Conservation (phyloP, 2,113 vertebrate species). For the Proteles cristata region DNA sequence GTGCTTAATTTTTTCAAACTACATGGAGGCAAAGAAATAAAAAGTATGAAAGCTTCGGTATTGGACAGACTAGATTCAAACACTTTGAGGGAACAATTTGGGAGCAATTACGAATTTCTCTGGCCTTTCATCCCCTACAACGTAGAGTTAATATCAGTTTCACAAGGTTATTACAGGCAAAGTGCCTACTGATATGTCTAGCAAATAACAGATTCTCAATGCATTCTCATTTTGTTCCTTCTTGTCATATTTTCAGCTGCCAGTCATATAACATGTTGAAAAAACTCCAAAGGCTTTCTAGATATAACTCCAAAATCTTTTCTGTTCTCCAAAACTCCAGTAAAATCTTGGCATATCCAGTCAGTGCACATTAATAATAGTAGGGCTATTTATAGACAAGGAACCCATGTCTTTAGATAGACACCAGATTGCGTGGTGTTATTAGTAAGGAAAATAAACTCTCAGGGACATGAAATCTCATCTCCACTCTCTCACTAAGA, state of each 20-base stretch:
- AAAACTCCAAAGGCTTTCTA: slow-evolving; percentile 45
- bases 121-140: background rate
- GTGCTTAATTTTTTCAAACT: slow-evolving; percentile 24
- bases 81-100: background rate
- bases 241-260: background rate
- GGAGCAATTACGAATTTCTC: background rate
- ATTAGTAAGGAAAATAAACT: slow-evolving; percentile 1
- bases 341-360: background rate
- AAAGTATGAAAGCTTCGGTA: background rate
- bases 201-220: slow-evolving; percentile 35
- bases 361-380: slow-evolving; percentile 10
- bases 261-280: slow-evolving; percentile 37
- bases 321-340: slow-evolving; percentile 9
- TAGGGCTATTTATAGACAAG: slow-evolving; percentile 49
- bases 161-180: slow-evolving; percentile 18
- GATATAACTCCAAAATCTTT: slow-evolving; percentile 5
- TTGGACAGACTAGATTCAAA: background rate
- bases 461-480: background rate
- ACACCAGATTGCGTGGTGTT: background rate
- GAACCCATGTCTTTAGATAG: background rate
- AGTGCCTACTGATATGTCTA: background rate
- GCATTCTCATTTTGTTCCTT: slow-evolving; percentile 45
- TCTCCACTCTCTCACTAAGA: background rate
- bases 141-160: background rate
- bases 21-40: background rate